These are phyloP conservation scores for Gymnocypris eckloni DNA, from an alignment of 2,797 vertebrate genomes.

Conservation along the genomic window DNA sequence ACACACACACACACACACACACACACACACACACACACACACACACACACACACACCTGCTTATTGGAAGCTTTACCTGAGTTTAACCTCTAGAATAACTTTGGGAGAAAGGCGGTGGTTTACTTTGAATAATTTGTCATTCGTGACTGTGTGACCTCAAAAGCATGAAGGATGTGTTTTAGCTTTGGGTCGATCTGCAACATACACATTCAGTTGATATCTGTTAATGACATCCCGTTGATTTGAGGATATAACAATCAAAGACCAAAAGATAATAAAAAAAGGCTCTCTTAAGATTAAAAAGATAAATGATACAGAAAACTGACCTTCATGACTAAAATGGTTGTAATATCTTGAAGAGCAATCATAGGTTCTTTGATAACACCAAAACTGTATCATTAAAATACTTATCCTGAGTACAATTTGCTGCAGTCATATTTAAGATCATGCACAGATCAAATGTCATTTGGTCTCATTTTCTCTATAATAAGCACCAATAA, in stretches of 20 bases:
- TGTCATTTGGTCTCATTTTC: slow-evolving; percentile 7
- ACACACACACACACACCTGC: background rate
- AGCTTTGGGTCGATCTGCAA: background rate
- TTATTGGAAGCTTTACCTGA: background rate
- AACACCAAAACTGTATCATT: slow-evolving; percentile 22
- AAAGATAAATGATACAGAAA: slow-evolving; percentile 8
- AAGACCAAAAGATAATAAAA: background rate
- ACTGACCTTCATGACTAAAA: background rate
- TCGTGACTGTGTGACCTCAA: background rate
- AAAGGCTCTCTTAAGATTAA: background rate
- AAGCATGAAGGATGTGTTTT: background rate
- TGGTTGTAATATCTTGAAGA: background rate
- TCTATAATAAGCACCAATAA: slow-evolving; percentile 13
- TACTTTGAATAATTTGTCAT: background rate
- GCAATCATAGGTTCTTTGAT: background rate
- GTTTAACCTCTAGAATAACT: slow-evolving; percentile 8
- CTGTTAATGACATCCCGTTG: background rate
- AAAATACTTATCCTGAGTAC: slow-evolving; percentile 1
- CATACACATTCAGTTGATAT: background rate
- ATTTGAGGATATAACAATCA: background rate
- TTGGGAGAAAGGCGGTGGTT: background rate
- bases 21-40: too few species aligned
- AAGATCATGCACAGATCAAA: slow-evolving; percentile 29
- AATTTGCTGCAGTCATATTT: background rate
- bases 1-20: background rate